These are phyloP conservation scores for Onychorhynchus coronatus DNA, from an alignment of 2,113 vertebrate genomes.

Conservation along the genomic window DNA sequence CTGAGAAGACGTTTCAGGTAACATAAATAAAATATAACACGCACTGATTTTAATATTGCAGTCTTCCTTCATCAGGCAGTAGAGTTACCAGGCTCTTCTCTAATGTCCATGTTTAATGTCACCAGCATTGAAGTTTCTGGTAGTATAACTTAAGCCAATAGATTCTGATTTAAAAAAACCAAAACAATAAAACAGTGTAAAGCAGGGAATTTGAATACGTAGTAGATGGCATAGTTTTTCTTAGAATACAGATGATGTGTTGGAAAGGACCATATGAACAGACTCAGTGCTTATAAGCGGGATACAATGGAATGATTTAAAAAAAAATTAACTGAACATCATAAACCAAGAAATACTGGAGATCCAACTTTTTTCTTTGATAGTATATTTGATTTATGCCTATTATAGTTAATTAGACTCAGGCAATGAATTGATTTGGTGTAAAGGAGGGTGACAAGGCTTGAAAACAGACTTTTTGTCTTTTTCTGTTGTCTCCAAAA, in stretches of 20 bases:
- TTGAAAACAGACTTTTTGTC: background rate
- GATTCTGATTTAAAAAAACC: background rate
- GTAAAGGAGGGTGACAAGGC: background rate
- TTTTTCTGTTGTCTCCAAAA: background rate
- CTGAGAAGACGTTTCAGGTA: background rate
- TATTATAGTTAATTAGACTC: background rate
- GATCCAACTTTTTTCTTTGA: background rate
- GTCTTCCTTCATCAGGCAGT: background rate
- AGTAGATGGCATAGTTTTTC: background rate
- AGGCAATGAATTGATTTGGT: background rate
- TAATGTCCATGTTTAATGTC: background rate
- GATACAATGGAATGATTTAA: background rate
- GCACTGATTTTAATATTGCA: background rate
- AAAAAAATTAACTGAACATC: background rate
- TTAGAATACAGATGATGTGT: fast-evolving
- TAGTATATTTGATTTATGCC: background rate
- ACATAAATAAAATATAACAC: background rate
- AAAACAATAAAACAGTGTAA: background rate
- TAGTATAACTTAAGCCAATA: background rate
- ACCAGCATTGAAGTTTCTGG: background rate
- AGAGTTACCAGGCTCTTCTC: background rate
- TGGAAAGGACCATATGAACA: background rate
- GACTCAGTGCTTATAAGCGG: background rate
- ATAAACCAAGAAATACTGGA: background rate
- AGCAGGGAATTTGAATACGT: background rate